phyloP scores from a whole-genome alignment of 1,140 invertebrate genomes.

The Drosophila nigromelanica region DNA sequence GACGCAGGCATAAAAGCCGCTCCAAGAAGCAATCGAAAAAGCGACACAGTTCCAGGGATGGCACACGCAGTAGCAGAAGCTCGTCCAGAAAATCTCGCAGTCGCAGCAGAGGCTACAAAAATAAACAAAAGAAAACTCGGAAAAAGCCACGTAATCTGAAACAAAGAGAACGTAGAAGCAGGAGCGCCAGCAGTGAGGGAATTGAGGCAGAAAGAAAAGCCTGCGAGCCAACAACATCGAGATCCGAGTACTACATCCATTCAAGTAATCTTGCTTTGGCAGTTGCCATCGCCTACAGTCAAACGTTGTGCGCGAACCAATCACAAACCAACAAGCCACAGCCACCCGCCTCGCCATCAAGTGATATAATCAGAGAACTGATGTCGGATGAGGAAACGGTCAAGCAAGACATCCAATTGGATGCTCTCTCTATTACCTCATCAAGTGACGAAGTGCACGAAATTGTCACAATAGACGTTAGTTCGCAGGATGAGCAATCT shows the following conservation, averaged over 20 bases:
- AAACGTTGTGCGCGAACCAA: slow-evolving; percentile 20
- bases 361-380: slow-evolving; percentile 59
- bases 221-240: background rate
- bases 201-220: no score
- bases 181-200: background rate
- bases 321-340: background rate
- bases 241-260: slow-evolving; percentile 23
- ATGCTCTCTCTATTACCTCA: slow-evolving; percentile 32
- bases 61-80: slow-evolving; percentile 12
- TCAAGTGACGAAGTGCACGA: slow-evolving; percentile 36
- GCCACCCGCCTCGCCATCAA: slow-evolving; percentile 21
- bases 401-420: background rate
- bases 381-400: slow-evolving; percentile 56
- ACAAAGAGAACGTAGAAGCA: slow-evolving; percentile 3
- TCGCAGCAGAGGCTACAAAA: slow-evolving; percentile 26
- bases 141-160: background rate
- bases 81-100: slow-evolving; percentile 21
- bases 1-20: slow-evolving; percentile 10
- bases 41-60: background rate
- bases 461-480: slow-evolving; percentile 55
- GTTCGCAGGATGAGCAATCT: slow-evolving; percentile 37
- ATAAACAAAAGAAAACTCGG: slow-evolving; percentile 2
- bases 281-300: slow-evolving; percentile 58
- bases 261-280: slow-evolving; percentile 59
- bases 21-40: slow-evolving; percentile 27